Base-by-base conservation (phyloP, 2,113 vertebrate species). In the Paradoxurus hermaphroditus region DNA sequence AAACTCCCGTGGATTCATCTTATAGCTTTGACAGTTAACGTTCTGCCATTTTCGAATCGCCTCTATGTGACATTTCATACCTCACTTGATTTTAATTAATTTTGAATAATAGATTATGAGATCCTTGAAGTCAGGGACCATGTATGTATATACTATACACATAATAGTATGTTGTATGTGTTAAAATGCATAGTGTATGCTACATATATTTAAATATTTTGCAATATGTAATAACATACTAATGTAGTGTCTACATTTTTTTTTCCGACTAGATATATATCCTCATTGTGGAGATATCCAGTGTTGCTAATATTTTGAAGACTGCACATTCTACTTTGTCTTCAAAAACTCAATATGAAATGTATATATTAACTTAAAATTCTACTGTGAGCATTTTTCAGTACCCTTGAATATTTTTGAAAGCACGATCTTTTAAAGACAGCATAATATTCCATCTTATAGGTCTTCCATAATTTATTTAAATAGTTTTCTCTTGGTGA, bases 361-460 rank as follows among this genome's bases (percentile, higher is more conserved):
- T 86, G 25, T 67, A 12, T 83, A 1, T 84, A n/a, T 92, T 65
- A 46, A 89, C 31, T 77, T 83, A 51, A 23, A 3, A 29, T 41
- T 77, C 62, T 81, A 90, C 4, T 4, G 15, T 36, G 34, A 93
- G 3, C 53, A 62, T 79, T 97, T 87, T 88, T 39, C 36, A 36
- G 4, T 92, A 29, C 34, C 59, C 21, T 87, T 95, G n/a, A 63
- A 53, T 86, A 21, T 73, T 97, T 96, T 88, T 83, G 85, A 87
- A 95, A 87, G 39, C 9, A 1, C 59, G 34, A 10, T 73, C n/a
- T 95, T 90, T 86, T 86, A 91, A 92, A 91, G 65, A 59, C 36
- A 88, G 41, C 19, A 5, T 70, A 73, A 31, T 94, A 73, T 27
- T 78, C 59, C 36, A 39, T 87, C 11, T 39, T n/a, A 34, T 8